These are phyloP conservation scores for Parelbella ahira DNA, from an alignment of 2,888 invertebrate species.

Conservation along the genomic window DNA sequence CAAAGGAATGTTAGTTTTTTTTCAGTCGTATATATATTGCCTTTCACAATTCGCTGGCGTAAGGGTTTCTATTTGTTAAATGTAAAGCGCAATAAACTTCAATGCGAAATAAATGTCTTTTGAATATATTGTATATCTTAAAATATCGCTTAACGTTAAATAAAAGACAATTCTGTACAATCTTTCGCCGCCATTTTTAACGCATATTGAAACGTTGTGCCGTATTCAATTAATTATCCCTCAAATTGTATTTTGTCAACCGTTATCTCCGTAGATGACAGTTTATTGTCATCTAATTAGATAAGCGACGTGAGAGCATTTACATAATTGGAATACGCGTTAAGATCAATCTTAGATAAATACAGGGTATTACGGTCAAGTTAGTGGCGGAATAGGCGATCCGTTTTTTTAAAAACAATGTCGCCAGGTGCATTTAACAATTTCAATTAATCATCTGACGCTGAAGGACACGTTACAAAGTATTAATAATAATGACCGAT, in stretches of 20 bases:
- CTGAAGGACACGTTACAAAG: too few species aligned
- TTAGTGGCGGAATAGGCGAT: too few species aligned
- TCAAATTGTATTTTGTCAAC: conserved; percentile 8
- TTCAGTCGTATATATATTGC: conserved; percentile 24
- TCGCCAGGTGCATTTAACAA: too few species aligned
- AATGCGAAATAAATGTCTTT: conserved; percentile 20
- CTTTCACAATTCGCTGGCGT: conserved; percentile 6
- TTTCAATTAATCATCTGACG: too few species aligned
- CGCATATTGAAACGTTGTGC: too few species aligned
- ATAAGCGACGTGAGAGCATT: conserved; percentile 6
- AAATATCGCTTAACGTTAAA: background rate
- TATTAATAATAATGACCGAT: too few species aligned
- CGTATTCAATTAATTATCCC: conserved; percentile 4
- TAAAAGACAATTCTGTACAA: background rate
- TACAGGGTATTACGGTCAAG: background rate
- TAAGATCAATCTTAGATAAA: conserved; percentile 10
- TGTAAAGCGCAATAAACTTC: conserved; percentile 24
- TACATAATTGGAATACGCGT: conserved; percentile 13
- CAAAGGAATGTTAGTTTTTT: conserved; percentile 16
- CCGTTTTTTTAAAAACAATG: too few species aligned
- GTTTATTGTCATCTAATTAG: conserved; percentile 17
- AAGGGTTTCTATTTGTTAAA: conserved; percentile 20
- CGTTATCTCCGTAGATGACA: conserved; percentile 8
- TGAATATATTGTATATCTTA: conserved; percentile 11
- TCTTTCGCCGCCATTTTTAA: too few species aligned